Base-by-base conservation (phyloP, 2,888 invertebrate species). In the Himalopsyche kuldschensis region DNA sequence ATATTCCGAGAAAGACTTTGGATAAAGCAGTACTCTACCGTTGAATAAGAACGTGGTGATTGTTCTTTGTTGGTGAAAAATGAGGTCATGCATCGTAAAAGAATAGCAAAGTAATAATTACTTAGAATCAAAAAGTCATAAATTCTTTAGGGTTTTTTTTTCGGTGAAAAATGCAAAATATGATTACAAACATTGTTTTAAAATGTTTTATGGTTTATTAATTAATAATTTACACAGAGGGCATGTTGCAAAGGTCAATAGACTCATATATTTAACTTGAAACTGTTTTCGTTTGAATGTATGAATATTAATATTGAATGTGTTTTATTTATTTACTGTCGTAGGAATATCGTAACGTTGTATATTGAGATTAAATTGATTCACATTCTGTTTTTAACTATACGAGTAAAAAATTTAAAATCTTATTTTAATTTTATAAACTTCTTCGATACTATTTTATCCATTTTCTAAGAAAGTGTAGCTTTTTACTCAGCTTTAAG, bases 51-150 rank as follows among this genome's bases (percentile, higher is more conserved):
- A 69, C 27, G 24, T 27, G 69, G 24, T 30, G 69, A 69, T 69
- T 69, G 27, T 69, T 69, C 69, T 27, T 69, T 69, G 69, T 69
- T 69, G 30, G 15, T 20, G 27, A 55, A 69, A 69, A 69, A 69
- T 69, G 69, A 69, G 69, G 76, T 76, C 76, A 76, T 32, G 76
- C 15, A 76, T 76, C 76, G 35, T 69, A 69, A 69, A 69, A 69
- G 30, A 69, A 15, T 27, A 15, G 11, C 24, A 30, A 69, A 27
- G 30, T 69, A 24, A 27, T 69, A 27, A 27, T 27, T 69, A 32
- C 11, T n/a, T 76, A 17, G 76, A 76, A 76, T 11, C 76, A 32
- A 31, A 31, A 17, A 76, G 76, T 76, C 76, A 76, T 76, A 41
- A 76, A 76, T 76, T 76, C 10, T n/a, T 27, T 11, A 8, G 17